These are phyloP conservation scores for Drosophila ezoana DNA, from an alignment of 2,888 invertebrate genomes.

Conservation along the genomic window DNA sequence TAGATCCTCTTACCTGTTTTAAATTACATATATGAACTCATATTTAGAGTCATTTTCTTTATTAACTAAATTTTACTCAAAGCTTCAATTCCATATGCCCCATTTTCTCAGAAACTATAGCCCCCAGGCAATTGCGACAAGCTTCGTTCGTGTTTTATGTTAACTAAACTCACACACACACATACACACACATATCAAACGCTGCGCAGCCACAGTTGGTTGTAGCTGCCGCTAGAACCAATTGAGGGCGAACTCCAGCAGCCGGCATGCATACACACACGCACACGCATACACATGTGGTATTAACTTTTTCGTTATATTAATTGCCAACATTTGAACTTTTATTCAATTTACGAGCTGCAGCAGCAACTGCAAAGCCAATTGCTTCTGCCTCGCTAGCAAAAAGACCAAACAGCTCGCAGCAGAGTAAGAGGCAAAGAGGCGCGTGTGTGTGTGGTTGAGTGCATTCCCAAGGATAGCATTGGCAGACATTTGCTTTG, in stretches of 20 bases:
- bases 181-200: neutral
- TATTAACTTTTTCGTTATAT: conserved; percentile 83
- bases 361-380: conserved; percentile 42
- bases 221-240: conserved; percentile 21
- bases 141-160: conserved; percentile 9
- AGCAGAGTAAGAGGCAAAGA: neutral
- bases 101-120: neutral
- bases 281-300: conserved; percentile 31
- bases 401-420: conserved; percentile 30
- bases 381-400: conserved; percentile 34
- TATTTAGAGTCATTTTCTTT: neutral
- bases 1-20: too few species aligned
- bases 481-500: conserved; percentile 44
- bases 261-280: conserved; percentile 22
- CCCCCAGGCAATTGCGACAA: conserved; percentile 1
- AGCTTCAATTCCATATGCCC: neutral
- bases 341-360: conserved; percentile 84
- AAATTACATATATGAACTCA: too few species aligned
- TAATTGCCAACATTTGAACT: conserved; percentile 84
- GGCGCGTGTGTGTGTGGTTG: conserved; percentile 3
- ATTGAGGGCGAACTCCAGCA: conserved; percentile 21
- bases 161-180: neutral
- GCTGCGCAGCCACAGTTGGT: conserved; percentile 44
- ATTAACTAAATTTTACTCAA: neutral
- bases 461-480: conserved; percentile 18